phyloP scores from a whole-genome alignment of 2,888 invertebrate genomes.

The Acanthosepion esculentum region DNA sequence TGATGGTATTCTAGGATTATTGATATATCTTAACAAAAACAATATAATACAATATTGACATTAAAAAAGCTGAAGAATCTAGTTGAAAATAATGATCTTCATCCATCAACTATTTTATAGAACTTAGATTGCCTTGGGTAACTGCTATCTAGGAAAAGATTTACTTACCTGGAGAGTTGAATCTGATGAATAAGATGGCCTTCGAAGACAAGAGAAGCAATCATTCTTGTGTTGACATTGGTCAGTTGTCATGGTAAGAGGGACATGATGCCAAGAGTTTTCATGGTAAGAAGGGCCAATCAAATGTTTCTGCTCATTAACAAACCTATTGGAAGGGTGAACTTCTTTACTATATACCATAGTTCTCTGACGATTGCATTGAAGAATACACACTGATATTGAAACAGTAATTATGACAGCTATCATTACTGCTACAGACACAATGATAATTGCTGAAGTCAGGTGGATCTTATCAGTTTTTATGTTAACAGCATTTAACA shows the following conservation, averaged over 20 bases:
- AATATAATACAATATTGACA: too few relatives aligned
- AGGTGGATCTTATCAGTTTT: background rate
- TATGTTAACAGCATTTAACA: background rate
- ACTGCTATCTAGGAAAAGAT: too few relatives aligned
- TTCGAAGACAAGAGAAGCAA: too few relatives aligned
- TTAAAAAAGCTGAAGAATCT: too few relatives aligned
- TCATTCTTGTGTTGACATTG: too few relatives aligned
- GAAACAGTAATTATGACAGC: background rate
- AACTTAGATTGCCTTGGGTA: too few relatives aligned
- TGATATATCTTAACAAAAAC: too few relatives aligned
- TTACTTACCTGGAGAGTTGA: too few relatives aligned
- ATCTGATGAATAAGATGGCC: too few relatives aligned
- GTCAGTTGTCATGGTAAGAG: background rate
- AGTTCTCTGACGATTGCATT: background rate
- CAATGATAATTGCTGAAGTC: background rate
- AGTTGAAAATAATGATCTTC: too few relatives aligned
- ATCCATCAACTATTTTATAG: too few relatives aligned
- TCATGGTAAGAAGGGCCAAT: background rate
- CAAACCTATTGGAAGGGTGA: background rate
- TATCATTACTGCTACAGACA: conserved; percentile 10
- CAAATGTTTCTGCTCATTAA: background rate
- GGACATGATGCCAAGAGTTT: background rate
- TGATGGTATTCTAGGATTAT: too few relatives aligned
- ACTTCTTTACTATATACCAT: background rate
- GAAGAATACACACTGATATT: background rate